A percentile compares a stretch with the other conserved stretches of the same genome.
phyloP scores from a whole-genome alignment of 2,888 invertebrate genomes.

The Tanytarsus gracilentus region DNA sequence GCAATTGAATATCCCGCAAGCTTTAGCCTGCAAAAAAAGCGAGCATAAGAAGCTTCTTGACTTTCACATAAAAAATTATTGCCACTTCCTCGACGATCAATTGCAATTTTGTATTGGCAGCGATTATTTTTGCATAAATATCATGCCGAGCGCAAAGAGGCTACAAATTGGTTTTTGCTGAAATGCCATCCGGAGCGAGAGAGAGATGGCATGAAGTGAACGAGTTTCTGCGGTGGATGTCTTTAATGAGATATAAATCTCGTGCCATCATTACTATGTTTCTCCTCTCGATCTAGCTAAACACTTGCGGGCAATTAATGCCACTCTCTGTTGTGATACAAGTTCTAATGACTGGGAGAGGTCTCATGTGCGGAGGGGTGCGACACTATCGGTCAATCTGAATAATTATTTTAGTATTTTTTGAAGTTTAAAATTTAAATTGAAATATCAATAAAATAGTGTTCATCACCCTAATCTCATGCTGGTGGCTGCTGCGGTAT shows the following conservation, averaged over 20 bases:
- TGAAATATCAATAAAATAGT: too few species aligned
- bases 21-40: background rate
- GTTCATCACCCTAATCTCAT: too few species aligned
- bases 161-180: background rate
- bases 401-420: too few species aligned
- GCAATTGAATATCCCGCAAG: background rate
- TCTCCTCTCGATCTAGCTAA: background rate
- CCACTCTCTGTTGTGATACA: background rate
- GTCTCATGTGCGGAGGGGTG: background rate
- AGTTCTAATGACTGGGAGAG: background rate
- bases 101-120: background rate
- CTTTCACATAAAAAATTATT: background rate
- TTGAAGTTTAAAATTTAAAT: too few species aligned
- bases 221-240: slow-evolving; percentile 6
- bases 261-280: slow-evolving; percentile 22
- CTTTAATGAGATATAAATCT: slow-evolving; percentile 27
- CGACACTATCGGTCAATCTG: background rate
- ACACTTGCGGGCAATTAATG: slow-evolving; percentile 12
- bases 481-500: too few species aligned
- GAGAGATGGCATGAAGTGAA: background rate
- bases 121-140: background rate
- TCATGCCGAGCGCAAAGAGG: background rate
- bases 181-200: background rate
- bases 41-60: background rate
- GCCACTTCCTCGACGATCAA: slow-evolving; percentile 8